Conservation (phyloP, 2,797 vertebrate species). For the Phrynocephalus forsythii region DNA sequence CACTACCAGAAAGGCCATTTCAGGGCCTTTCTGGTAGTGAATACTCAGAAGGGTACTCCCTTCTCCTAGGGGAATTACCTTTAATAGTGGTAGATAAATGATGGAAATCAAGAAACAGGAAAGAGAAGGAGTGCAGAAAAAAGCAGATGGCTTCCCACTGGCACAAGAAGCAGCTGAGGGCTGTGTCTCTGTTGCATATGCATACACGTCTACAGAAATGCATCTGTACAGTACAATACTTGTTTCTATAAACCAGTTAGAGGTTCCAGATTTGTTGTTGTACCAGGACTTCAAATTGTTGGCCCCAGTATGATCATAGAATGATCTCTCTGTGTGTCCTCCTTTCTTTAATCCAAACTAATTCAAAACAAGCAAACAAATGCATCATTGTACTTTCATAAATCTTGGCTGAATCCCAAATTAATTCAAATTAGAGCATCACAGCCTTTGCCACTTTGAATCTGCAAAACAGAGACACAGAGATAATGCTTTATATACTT, state of each 20-base stretch:
- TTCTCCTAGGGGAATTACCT: too few relatives aligned
- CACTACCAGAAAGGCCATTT: too few relatives aligned
- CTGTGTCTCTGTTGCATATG: too few relatives aligned
- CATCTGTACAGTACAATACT: too few relatives aligned
- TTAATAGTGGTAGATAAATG: background rate
- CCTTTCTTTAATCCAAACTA: background rate
- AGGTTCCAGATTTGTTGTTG: background rate
- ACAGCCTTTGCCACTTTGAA: too few relatives aligned
- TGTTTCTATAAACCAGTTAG: background rate
- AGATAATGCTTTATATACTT: background rate
- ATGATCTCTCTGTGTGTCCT: background rate
- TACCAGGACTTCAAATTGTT: background rate
- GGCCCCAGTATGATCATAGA: background rate
- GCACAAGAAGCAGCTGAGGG: background rate
- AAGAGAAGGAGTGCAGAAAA: background rate
- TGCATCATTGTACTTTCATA: background rate
- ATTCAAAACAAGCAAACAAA: conserved; percentile 22
- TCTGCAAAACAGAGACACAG: background rate
- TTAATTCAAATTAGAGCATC: background rate
- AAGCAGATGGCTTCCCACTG: background rate
- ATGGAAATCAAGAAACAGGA: background rate
- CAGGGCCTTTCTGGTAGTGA: too few relatives aligned
- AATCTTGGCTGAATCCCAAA: background rate
- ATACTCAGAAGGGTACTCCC: too few relatives aligned
- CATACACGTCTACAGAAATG: too few relatives aligned